Percentiles rank a stretch among this genome's conserved stretches.
Conservation (phyloP, 2,797 vertebrate genomes). For the Petrocephalus schoutedeni region DNA sequence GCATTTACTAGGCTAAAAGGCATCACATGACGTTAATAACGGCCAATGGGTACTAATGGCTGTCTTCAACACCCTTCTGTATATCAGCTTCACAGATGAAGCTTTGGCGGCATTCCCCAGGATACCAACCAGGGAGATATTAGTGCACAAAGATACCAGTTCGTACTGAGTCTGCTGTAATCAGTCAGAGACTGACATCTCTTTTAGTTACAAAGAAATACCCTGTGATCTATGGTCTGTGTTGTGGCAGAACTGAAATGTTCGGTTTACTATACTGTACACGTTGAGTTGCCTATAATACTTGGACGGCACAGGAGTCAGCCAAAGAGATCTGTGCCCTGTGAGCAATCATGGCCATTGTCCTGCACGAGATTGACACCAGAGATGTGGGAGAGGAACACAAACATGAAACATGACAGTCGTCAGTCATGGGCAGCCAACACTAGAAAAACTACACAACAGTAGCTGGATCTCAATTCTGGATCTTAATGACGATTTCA, state of each 20-base stretch:
- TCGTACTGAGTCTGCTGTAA: neutral
- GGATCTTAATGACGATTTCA: neutral
- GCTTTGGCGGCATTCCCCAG: neutral
- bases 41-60: neutral
- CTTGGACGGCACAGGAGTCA: neutral
- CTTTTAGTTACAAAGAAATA: neutral
- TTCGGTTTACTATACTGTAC: neutral
- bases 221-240: neutral
- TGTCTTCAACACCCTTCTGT: neutral
- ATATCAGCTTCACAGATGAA: neutral
- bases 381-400: neutral
- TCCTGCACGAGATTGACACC: neutral
- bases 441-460: neutral
- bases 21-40: neutral
- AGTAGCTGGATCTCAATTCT: neutral
- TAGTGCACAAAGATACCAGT: neutral
- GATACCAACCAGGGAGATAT: neutral
- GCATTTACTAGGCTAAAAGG: neutral
- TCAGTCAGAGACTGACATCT: neutral
- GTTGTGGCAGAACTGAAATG: neutral
- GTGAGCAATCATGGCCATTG: neutral
- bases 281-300: neutral
- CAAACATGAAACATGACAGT: neutral
- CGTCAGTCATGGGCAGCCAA: neutral
- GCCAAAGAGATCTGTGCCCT: neutral